Evolutionary conservation across 2,797 vertebrate species (phyloP).

Genomic region (Emys orbicularis): DNA sequence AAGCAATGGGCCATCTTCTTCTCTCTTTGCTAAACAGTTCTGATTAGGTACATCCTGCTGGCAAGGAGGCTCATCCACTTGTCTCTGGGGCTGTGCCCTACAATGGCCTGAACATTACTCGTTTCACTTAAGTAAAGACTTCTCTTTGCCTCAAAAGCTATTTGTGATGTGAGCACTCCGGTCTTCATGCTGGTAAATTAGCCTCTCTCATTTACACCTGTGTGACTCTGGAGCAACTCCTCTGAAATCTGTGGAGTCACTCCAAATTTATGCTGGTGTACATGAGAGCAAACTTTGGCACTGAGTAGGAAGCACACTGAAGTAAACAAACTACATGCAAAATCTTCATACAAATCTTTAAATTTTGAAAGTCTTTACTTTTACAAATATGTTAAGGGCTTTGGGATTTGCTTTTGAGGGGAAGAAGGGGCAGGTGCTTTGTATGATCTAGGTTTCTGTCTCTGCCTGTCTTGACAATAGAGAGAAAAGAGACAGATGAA

Average conservation of each 20-base stretch:
- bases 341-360: background rate
- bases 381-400: background rate
- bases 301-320: background rate
- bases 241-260: background rate
- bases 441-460: background rate
- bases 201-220: background rate
- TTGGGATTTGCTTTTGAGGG: background rate
- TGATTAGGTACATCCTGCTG: background rate
- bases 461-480: background rate
- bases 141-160: conserved; percentile 54
- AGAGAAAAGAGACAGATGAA: background rate
- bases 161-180: conserved; percentile 20
- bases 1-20: background rate
- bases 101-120: background rate
- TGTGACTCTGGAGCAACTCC: background rate
- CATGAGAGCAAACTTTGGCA: background rate
- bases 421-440: conserved; percentile 5
- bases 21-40: background rate
- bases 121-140: conserved; percentile 11
- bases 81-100: background rate
- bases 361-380: background rate
- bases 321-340: background rate
- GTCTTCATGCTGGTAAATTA: background rate
- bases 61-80: conserved; percentile 15
- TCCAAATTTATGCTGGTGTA: background rate